A percentile compares a stretch with the other conserved stretches of the same genome.
phyloP scores from a whole-genome alignment of 2,888 invertebrate genomes.

The Chrysomela aeneicollis region DNA sequence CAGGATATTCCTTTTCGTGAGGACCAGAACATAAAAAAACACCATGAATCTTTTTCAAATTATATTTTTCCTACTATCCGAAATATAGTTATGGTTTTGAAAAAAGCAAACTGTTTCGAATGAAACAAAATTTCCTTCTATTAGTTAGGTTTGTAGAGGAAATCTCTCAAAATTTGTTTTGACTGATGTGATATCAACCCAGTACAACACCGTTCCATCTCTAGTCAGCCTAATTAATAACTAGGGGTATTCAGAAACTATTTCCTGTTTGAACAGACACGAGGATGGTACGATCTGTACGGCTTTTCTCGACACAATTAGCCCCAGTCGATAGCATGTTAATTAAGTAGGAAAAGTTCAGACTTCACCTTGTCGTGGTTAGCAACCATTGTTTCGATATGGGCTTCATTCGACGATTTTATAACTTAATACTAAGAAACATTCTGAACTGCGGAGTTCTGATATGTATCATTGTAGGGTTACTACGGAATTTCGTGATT shows the following conservation, averaged over 20 bases:
- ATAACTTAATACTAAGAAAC: slow-evolving; percentile 42
- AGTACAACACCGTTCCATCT: slow-evolving; percentile 6
- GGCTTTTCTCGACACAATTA: slow-evolving; percentile 40
- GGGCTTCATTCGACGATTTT: slow-evolving; percentile 45
- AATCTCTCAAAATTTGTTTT: no score
- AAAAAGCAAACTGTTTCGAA: no score
- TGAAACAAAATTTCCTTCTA: no score
- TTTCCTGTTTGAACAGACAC: slow-evolving; percentile 40
- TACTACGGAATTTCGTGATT: background rate
- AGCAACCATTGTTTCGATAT: slow-evolving; percentile 43
- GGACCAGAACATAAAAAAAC: no score
- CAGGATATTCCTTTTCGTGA: no score
- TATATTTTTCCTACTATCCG: no score
- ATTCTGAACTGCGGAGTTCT: slow-evolving; percentile 15
- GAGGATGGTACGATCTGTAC: slow-evolving; percentile 44
- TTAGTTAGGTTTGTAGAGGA: no score
- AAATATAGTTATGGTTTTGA: no score
- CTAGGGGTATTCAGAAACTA: slow-evolving; percentile 40
- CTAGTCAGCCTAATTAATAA: slow-evolving; percentile 39
- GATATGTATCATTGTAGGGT: background rate
- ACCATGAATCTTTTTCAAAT: no score
- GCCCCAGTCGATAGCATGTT: slow-evolving; percentile 46
- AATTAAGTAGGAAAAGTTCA: slow-evolving; percentile 50
- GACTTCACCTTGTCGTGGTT: slow-evolving; percentile 48
- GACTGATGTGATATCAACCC: background rate